These are phyloP conservation scores for Ptilorrhoa leucosticta DNA, from an alignment of 2,113 vertebrate species.

Conservation along the genomic window DNA sequence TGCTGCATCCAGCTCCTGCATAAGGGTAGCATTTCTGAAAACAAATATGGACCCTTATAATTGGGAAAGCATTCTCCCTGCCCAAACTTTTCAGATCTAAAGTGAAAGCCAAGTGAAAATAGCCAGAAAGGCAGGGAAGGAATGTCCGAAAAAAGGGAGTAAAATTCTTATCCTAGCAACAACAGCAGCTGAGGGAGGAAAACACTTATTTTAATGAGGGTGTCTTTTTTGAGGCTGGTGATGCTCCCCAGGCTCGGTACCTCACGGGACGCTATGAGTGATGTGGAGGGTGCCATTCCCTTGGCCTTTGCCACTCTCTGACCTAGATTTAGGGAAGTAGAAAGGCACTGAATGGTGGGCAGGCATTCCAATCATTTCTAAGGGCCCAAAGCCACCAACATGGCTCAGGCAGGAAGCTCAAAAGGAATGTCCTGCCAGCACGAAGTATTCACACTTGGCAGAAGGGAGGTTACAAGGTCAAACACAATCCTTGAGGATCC, in stretches of 20 bases:
- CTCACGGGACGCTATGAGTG: not conserved
- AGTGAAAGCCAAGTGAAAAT: not conserved
- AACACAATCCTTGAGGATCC: not conserved
- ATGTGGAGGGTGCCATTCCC: not conserved
- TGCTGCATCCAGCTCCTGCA: not conserved
- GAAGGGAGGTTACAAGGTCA: not conserved
- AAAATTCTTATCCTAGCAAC: not conserved
- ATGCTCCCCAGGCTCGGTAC: accelerated
- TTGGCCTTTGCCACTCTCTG: not conserved
- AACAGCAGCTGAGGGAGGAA: not conserved
- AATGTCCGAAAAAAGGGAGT: not conserved
- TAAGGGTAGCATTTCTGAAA: not conserved
- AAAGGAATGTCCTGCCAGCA: not conserved
- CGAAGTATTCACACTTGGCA: not conserved
- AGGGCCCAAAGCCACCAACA: not conserved
- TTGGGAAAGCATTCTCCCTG: not conserved
- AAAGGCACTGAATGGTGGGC: not conserved
- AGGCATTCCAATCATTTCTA: not conserved
- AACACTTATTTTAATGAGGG: not conserved
- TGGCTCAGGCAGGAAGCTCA: not conserved
- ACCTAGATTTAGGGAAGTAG: not conserved
- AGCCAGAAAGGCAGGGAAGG: not conserved
- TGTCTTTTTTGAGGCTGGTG: not conserved
- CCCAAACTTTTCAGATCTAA: not conserved
- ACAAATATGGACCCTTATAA: not conserved